Conservation (phyloP, 1,140 invertebrate species). For the Drosophila cardini region DNA sequence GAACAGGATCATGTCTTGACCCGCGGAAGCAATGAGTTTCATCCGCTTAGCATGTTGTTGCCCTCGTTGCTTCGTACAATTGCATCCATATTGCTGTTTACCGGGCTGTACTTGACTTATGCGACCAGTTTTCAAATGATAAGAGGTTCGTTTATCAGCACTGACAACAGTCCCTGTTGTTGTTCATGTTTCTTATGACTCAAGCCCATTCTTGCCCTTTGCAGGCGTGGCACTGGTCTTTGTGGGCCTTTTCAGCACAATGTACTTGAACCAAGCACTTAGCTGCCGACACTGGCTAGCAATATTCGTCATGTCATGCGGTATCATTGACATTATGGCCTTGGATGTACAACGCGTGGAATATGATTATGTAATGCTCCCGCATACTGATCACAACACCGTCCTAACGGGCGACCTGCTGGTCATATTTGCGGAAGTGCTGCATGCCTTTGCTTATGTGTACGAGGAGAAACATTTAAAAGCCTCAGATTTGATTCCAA, state of each 20-base stretch:
- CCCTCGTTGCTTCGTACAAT: constrained; percentile 92
- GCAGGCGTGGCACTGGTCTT: constrained; percentile 96
- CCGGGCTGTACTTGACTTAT: constrained; percentile 95
- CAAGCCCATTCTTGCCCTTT: background rate
- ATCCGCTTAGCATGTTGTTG: constrained; percentile 92
- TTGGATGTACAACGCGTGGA: constrained; percentile 85
- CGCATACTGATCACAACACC: constrained; percentile 87
- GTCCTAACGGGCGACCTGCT: constrained; percentile 96
- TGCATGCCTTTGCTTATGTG: constrained; percentile 96
- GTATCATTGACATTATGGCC: constrained; percentile 92
- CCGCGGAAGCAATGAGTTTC: constrained; percentile 90
- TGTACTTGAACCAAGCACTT: constrained; percentile 91
- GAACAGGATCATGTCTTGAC: constrained; percentile 87
- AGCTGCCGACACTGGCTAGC: constrained; percentile 90
- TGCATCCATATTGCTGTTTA: constrained; percentile 94
- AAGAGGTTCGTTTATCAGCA: constrained; percentile 87
- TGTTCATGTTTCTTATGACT: constrained; percentile 3
- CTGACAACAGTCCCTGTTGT: background rate
- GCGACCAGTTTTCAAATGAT: constrained; percentile 99
- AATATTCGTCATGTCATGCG: constrained; percentile 90
- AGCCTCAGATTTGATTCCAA: constrained; percentile 91
- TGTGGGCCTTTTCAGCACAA: constrained; percentile 95
- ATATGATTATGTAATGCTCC: constrained; percentile 80
- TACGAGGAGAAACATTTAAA: constrained; percentile 96
- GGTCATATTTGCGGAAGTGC: constrained; percentile 95